Conservation (phyloP, 2,888 invertebrate genomes). For the Dolomedes plantarius region DNA sequence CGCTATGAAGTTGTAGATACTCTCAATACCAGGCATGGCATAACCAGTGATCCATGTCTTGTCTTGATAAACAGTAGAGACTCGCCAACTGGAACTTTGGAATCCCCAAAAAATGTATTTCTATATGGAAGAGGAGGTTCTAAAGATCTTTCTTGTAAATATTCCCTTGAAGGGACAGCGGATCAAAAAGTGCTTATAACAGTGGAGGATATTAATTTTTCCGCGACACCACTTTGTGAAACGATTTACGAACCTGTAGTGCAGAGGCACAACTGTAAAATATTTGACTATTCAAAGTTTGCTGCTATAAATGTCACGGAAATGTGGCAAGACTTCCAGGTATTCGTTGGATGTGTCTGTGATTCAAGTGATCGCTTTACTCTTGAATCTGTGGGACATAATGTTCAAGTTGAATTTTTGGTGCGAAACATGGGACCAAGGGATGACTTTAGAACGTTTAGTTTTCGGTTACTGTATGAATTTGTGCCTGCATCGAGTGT, state of each 20-base stretch:
- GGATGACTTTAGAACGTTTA: slow-evolving; percentile 87
- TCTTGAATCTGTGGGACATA: slow-evolving; percentile 83
- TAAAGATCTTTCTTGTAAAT: slow-evolving; percentile 83
- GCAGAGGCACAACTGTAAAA: slow-evolving; percentile 50
- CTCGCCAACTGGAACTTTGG: slow-evolving; percentile 81
- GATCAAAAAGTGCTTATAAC: slow-evolving; percentile 75
- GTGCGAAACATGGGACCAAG: slow-evolving; percentile 87
- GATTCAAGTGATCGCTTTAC: slow-evolving; percentile 78
- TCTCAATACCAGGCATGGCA: slow-evolving; percentile 72
- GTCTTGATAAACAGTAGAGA: slow-evolving; percentile 57
- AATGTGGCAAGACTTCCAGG: slow-evolving; percentile 48
- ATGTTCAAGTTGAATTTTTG: slow-evolving; percentile 84
- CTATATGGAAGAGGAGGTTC: slow-evolving; percentile 89
- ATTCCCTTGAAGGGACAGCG: slow-evolving; percentile 65
- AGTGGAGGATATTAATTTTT: slow-evolving; percentile 86
- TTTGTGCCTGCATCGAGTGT: slow-evolving; percentile 81
- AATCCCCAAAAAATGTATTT: slow-evolving; percentile 88
- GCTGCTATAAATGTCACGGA: slow-evolving; percentile 65
- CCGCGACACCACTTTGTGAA: slow-evolving; percentile 77
- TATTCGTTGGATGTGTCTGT: slow-evolving; percentile 67
- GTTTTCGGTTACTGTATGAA: slow-evolving; percentile 87
- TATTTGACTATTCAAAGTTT: slow-evolving; percentile 41
- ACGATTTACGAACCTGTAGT: slow-evolving; percentile 52
- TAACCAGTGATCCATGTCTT: slow-evolving; percentile 67
- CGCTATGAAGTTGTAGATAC: slow-evolving; percentile 88